Evolutionary conservation across 1,140 invertebrate genomes (phyloP).

Genomic region (Drosophila triauraria): DNA sequence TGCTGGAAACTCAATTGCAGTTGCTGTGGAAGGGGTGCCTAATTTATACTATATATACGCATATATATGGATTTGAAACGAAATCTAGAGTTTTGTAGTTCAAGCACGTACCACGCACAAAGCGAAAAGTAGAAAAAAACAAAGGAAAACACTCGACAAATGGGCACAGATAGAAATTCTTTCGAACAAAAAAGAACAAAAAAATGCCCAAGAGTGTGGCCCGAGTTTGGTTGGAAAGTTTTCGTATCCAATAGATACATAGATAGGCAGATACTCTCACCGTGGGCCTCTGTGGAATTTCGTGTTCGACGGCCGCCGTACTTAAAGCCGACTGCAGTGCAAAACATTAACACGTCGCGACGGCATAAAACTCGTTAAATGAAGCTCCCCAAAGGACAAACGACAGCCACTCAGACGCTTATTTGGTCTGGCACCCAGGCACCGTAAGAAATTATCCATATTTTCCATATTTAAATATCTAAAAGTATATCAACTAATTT

Average conservation of each 20-base stretch:
- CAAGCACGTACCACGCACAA: slow-evolving; percentile 78
- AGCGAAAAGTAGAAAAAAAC: slow-evolving; percentile 46
- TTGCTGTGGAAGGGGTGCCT: slow-evolving; percentile 31
- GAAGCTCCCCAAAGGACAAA: slow-evolving; percentile 41
- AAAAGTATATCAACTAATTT: not conserved
- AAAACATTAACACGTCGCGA: slow-evolving; percentile 71
- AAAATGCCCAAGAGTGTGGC: slow-evolving; percentile 50
- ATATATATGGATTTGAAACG: slow-evolving; percentile 42
- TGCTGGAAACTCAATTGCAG: slow-evolving; percentile 65
- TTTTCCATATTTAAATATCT: not conserved
- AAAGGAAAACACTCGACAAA: slow-evolving; percentile 70
- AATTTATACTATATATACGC: slow-evolving; percentile 45
- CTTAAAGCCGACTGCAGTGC: slow-evolving; percentile 30
- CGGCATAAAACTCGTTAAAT: slow-evolving; percentile 70
- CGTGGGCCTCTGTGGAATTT: slow-evolving; percentile 11
- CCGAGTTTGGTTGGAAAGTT: slow-evolving; percentile 41
- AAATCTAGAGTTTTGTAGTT: slow-evolving; percentile 80
- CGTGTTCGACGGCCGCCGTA: slow-evolving; percentile 16
- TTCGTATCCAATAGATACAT: slow-evolving; percentile 35
- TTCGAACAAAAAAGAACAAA: slow-evolving; percentile 52
- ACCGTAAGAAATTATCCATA: not conserved
- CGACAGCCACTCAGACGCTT: slow-evolving; percentile 37
- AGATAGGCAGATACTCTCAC: slow-evolving; percentile 14
- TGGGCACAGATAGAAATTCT: slow-evolving; percentile 69
- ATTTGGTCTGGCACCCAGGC: slow-evolving; percentile 42